Percentiles rank a stretch among this genome's conserved stretches.
These are phyloP conservation scores for Hydrotaea cyrtoneurina DNA, from an alignment of 2,888 invertebrate species.

Conservation along the genomic window DNA sequence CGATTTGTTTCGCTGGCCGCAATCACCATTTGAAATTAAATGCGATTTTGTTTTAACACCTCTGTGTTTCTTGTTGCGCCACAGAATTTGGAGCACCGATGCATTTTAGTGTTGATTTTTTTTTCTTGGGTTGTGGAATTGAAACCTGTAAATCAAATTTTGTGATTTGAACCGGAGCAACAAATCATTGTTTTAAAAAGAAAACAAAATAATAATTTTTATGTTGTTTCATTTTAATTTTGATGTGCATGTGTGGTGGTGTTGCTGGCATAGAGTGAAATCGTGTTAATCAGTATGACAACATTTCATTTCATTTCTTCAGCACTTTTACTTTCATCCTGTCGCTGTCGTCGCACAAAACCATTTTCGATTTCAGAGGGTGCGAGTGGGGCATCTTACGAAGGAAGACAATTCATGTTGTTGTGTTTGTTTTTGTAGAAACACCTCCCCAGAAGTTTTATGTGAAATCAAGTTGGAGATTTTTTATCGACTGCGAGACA, in stretches of 20 bases:
- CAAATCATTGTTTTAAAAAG: conserved; percentile 28
- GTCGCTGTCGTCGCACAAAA: not conserved
- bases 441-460: conserved; percentile 59
- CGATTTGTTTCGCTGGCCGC: conserved; percentile 8
- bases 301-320: conserved; percentile 60
- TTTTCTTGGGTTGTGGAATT: conserved; percentile 32
- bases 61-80: conserved; percentile 2
- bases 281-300: conserved; percentile 65
- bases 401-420: not conserved
- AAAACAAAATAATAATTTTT: not conserved
- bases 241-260: conserved; percentile 3
- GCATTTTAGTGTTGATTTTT: no score
- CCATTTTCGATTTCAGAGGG: conserved; percentile 28
- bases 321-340: conserved; percentile 63
- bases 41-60: conserved; percentile 44
- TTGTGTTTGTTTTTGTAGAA: not conserved
- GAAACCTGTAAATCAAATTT: conserved; percentile 55
- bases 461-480: not conserved
- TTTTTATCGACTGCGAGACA: conserved; percentile 53
- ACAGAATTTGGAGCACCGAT: conserved; percentile 24
- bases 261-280: conserved; percentile 52
- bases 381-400: not conserved
- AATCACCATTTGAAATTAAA: conserved; percentile 25
- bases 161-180: not conserved
- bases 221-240: not conserved